Base-by-base conservation (phyloP, 92 coral and sea anemone species). In the Scolanthus callimorphus region DNA sequence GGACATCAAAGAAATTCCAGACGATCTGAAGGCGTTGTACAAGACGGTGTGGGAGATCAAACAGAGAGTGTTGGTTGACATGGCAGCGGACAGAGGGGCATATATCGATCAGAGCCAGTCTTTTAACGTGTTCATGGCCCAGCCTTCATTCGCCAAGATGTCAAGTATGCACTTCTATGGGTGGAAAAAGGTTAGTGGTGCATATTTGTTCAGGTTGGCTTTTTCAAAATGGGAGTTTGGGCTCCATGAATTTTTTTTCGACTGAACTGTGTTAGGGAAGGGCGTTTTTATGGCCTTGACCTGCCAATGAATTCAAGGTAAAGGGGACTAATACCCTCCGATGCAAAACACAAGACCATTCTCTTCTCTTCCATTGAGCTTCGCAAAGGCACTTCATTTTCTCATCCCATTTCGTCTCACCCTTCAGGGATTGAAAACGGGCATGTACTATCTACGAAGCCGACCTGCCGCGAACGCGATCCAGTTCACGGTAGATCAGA, bases 121-220 rank as follows among this genome's bases (percentile, higher is more conserved):
- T 30, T 92, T 92, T 60, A 92, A 92, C 27, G 98, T 88, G 61
- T 90, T 88, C 64, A 75, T 92, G 65, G 98, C 89, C 24, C 72
- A 88, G 61, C 89, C 95, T 2, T 77, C 76, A 27, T 84, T 80
- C 48, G 86, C 81, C 66, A 92, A 92, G 62, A 72, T 92, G 49
- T 83, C 96, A 27, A 92, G 98, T 73, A 92, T 92, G 98, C 98
- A 92, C 49, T 88, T 92, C 80, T 92, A 88, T 48, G 98, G 98
- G 43, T 92, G 98, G 98, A 88, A 83, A 68, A 90, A 92, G 91
- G 98, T 92, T 51, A 55, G 71, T 43, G n/a, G n/a, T n/a, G n/a
- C n/a, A n/a, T n/a, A n/a, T n/a, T n/a, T n/a, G n/a, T n/a, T n/a
- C n/a, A n/a, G n/a, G n/a, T n/a, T n/a, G n/a, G n/a, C n/a, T n/a